Evolutionary conservation across 2,797 vertebrate species (phyloP), one percentile per base, ranked within the genome.

Genomic region (Halcyon leucocephala): DNA sequence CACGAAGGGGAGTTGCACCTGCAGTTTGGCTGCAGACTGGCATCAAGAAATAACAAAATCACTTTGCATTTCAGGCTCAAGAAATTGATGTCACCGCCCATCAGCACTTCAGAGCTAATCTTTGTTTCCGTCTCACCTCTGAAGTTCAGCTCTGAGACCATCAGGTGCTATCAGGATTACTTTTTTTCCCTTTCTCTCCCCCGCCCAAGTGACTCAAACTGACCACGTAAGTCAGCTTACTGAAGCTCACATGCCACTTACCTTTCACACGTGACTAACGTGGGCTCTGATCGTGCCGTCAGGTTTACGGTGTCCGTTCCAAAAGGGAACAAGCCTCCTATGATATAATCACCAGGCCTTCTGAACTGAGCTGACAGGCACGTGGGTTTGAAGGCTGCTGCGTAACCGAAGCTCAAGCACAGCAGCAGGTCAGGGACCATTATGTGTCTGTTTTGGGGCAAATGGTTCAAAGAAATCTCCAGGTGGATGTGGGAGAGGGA

Each of bases 271-370:
- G 3, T 10, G 1, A 92, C 33, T 14, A 55, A 4, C 0, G 57
- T 74, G 70, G 98, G 98, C 65, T 74, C 69, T 0, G 33, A 57
- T 41, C 96, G 85, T 3, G 57, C 41, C 0, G 31, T 11, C 21
- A 95, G 22, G 22, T 82, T 81, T 10, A 83, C 9, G 0, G 89
- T 58, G 2, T 89, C 89, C 2, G 6, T 51, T 5, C 95, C 95
- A 3, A 98, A 94, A 1, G 98, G 98, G 89, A 98, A 98, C 14
- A 98, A 84, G 4, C 98, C 98, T 0, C 98, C 98, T 20, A 98
- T 71, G 51, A 98, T 17, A 0, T 97, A 98, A 51, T 98, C 97
- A 2, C 98, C 98, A 0, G 85, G 80, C 22, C 74, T 61, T 8
- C 26, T 71, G n/a, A 98, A 92, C 90, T 97, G 97, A 6, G n/a